phyloP scores from a whole-genome alignment of 2,113 vertebrate genomes.

The Halcyon senegalensis region DNA sequence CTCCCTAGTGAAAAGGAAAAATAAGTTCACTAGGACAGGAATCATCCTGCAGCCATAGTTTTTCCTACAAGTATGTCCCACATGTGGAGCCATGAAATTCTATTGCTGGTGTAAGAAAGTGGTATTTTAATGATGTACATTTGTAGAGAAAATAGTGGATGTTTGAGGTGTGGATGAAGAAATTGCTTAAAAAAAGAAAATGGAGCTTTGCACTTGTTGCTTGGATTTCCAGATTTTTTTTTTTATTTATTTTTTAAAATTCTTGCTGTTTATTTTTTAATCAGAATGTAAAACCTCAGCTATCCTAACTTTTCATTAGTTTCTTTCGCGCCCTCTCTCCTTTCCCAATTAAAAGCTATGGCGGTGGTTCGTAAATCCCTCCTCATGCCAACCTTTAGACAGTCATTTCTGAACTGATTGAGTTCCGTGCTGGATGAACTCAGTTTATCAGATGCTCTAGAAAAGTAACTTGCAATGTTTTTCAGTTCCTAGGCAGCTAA shows the following conservation, averaged over 20 bases:
- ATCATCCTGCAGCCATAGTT: not conserved
- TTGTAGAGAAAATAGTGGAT: not conserved
- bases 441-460: not conserved
- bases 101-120: not conserved
- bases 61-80: not conserved
- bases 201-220: not conserved
- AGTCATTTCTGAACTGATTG: not conserved
- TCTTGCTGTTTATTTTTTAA: not conserved
- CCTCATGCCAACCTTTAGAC: rapidly evolving
- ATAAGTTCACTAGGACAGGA: not conserved
- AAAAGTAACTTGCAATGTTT: not conserved
- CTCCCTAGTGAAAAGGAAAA: not conserved
- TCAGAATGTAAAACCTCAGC: not conserved
- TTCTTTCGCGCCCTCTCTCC: not conserved
- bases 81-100: not conserved
- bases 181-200: not conserved
- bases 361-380: not conserved
- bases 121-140: not conserved
- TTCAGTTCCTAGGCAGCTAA: not conserved
- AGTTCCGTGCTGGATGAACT: not conserved
- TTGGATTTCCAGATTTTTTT: not conserved
- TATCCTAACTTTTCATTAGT: not conserved
- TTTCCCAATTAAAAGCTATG: not conserved
- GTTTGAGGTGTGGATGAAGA: not conserved
- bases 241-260: not conserved